phyloP scores from a whole-genome alignment of 2,888 invertebrate species.

The Cheilosia impressa region DNA sequence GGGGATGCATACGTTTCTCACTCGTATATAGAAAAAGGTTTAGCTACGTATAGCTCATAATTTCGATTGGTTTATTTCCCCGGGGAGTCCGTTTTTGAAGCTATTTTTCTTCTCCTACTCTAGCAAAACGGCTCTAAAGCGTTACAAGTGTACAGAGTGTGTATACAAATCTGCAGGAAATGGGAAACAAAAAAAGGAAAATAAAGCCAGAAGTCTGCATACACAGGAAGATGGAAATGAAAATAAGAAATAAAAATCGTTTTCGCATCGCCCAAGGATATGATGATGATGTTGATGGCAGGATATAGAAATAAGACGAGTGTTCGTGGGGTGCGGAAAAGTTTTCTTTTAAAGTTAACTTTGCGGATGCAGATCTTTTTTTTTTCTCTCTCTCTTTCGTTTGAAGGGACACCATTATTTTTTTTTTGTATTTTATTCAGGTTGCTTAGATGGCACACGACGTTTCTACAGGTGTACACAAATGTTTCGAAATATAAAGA shows the following conservation, averaged over 20 bases:
- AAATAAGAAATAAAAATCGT: conserved; percentile 70
- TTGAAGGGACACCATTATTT: conserved; percentile 53
- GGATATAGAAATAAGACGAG: conserved; percentile 67
- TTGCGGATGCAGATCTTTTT: conserved; percentile 70
- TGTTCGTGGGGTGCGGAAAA: conserved; percentile 9
- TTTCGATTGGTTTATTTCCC: conserved; percentile 75
- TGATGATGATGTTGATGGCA: conserved; percentile 74
- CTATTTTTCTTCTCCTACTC: conserved; percentile 7
- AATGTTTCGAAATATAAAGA: conserved; percentile 29
- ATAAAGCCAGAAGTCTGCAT: conserved; percentile 36
- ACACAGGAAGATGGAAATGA: conserved; percentile 26
- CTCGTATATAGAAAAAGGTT: conserved; percentile 7
- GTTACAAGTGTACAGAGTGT: conserved; percentile 39
- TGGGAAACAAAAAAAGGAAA: conserved; percentile 55
- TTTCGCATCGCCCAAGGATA: conserved; percentile 74
- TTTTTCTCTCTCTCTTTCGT: conserved; percentile 19
- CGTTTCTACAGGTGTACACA: conserved; percentile 10
- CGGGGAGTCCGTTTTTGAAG: conserved; percentile 67
- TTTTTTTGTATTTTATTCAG: conserved; percentile 2
- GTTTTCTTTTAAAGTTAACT: conserved; percentile 72
- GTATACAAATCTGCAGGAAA: conserved; percentile 56
- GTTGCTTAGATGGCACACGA: conserved; percentile 43
- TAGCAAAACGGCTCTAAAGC: conserved; percentile 35
- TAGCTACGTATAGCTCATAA: conserved; percentile 67
- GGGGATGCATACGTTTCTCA: conserved; percentile 17